Base-by-base conservation (phyloP, 1,140 invertebrate species). In the Carcinoscorpius rotundicauda region DNA sequence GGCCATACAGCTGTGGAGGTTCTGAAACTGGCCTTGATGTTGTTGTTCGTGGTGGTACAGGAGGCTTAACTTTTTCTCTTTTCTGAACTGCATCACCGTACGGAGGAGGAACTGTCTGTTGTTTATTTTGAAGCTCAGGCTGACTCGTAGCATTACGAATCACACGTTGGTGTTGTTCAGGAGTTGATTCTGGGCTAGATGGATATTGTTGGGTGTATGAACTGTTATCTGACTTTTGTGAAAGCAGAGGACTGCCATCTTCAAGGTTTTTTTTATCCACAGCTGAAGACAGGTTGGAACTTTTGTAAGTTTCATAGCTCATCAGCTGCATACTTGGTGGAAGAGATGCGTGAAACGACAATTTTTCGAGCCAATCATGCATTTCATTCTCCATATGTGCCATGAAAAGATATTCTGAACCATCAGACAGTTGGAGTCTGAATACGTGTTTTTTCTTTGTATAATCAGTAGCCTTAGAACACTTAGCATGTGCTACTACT, bases 361-460 rank as follows among this genome's bases (percentile, higher is more conserved):
- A 87, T 79, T 96, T 96, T 71, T 88, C 87, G 3, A 97, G 85
- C 96, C 96, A 99, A 62, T 96, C 90, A 69, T 85, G 81, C 85
- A 97, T 87, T 66, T 88, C 85, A 3, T 84, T 82, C 56, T 85
- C 82, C 62, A 80, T 84, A 1, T 83, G 77, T 60, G 89, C 87
- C 60, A 89, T 81, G 74, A 98, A 93, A 51, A 98, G 80, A 78
- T 90, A 98, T 77, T 97, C 93, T 0, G 93, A 89, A 4, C 91
- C 91, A 77, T 98, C 96, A 3, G 85, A 85, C 66, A 90, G 85
- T 66, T 84, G 83, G n/a, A 97, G 75, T 48, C 90, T 83, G 79
- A 98, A 93, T 8, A 96, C 93, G 74, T 97, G 83, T 75, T 95
- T 95, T 74, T 91, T 87, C 76, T 98, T 98, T 0, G 89, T 93